Base-by-base conservation (phyloP, 2,113 vertebrate genomes). In the Felis chaus region DNA sequence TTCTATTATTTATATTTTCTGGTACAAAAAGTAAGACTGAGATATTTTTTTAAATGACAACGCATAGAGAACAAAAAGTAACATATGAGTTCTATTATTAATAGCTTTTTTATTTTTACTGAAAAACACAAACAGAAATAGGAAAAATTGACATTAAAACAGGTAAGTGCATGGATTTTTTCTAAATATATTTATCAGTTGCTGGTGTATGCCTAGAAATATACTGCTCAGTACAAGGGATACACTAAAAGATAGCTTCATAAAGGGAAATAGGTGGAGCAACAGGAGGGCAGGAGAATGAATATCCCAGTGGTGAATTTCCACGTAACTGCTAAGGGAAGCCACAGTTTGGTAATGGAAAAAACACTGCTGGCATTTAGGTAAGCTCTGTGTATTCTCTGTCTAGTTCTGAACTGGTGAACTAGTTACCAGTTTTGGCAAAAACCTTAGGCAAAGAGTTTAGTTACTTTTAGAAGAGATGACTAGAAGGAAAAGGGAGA, bases 21-120 rank as follows among this genome's bases (percentile, higher is more conserved):
- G 2, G 10, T 65, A 14, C 15, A 68, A 69, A 84, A 86, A 69
- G 86, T 97, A 98, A 93, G 53, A 92, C 45, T 65, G 61, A 82
- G n/a, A 91, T 91, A 23, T 71, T 36, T 71, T 36, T 21, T 4
- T 12, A 23, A 86, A 55, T 89, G 97, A 98, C 98, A 98, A 92
- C 96, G 81, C 90, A 79, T 65, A 97, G 88, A 61, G 78, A 93
- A 94, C 45, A 97, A 94, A 91, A 41, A 92, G 55, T 65, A 97
- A 95, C 6, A 88, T 79, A 82, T 98, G 97, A 98, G 13, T 92
- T 76, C 10, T 13, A 74, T 71, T 97, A 83, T 57, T 73, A 85
- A 97, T 82, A 95, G 12, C 3, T 61, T 90, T 94, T 86, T 31
- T 16, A 39, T 69, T 45, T 92, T 89, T 69, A 80, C 74, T 80